Conservation (phyloP, 2,797 vertebrate species). For the Pantherophis alleghaniensis region DNA sequence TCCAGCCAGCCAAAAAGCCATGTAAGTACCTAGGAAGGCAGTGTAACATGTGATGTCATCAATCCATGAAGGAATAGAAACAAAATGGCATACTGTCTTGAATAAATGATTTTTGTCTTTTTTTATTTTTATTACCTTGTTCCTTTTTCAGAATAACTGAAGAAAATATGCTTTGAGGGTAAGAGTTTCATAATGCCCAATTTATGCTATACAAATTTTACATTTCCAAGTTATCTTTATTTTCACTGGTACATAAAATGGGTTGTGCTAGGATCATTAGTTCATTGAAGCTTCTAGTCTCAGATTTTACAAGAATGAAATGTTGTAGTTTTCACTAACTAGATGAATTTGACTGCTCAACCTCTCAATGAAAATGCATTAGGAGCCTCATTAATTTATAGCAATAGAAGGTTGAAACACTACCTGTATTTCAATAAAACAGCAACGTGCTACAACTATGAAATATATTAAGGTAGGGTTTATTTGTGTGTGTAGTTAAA, state of each 20-base stretch:
- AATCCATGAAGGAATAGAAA: constrained; percentile 1
- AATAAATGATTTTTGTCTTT: constrained; percentile 6
- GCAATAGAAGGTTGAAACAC: constrained; percentile 65
- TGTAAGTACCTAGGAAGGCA: constrained; percentile 79
- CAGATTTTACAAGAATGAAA: constrained; percentile 76
- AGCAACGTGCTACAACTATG: constrained; percentile 63
- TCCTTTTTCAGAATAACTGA: constrained; percentile 46
- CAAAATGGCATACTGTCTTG: background rate
- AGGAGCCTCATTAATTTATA: constrained; percentile 79
- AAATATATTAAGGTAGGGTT: constrained; percentile 56
- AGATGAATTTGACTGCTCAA: constrained; percentile 78
- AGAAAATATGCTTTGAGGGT: constrained; percentile 56
- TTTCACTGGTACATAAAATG: constrained; percentile 73
- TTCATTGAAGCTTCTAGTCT: constrained; percentile 74
- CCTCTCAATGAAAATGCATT: constrained; percentile 77
- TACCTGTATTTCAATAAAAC: constrained; percentile 67
- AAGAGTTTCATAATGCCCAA: constrained; percentile 55
- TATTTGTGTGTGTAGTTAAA: constrained; percentile 13
- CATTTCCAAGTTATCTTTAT: constrained; percentile 69
- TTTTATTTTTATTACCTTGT: constrained; percentile 10
- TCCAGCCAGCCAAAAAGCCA: constrained; percentile 98
- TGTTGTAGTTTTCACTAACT: constrained; percentile 75
- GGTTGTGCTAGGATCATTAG: constrained; percentile 70
- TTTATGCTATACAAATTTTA: constrained; percentile 68
- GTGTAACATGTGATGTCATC: background rate